A percentile compares a stretch with the other conserved stretches of the same genome.
Conservation (phyloP, 2,888 invertebrate species). For the Anarsia innoxiella region DNA sequence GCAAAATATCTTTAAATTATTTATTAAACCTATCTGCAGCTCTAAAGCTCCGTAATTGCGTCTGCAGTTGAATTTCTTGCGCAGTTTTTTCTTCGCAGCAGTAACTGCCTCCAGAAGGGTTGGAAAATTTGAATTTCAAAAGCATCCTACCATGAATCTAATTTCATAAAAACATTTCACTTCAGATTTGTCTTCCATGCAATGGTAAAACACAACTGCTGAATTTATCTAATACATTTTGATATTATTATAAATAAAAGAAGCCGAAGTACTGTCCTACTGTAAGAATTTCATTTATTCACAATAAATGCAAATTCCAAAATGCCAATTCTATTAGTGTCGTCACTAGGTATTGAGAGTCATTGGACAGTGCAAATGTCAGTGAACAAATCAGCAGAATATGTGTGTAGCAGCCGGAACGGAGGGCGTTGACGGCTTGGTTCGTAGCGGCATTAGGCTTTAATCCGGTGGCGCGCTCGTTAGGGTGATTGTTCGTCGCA, state of each 20-base stretch:
- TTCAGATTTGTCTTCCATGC: background rate
- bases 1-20: slow-evolving; percentile 1
- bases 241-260: too few species aligned
- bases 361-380: too few species aligned
- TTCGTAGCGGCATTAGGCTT: slow-evolving; percentile 66
- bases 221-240: too few species aligned
- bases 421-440: too few species aligned
- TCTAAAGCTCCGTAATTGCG: slow-evolving; percentile 7
- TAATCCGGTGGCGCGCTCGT: slow-evolving; percentile 71
- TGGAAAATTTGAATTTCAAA: slow-evolving; percentile 6
- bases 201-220: background rate
- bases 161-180: slow-evolving; percentile 13
- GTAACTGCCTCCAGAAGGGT: background rate
- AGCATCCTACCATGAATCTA: slow-evolving; percentile 18
- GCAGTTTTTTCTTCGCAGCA: slow-evolving; percentile 2
- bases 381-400: too few species aligned
- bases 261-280: too few species aligned
- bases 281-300: too few species aligned
- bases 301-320: too few species aligned
- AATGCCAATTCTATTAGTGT: too few species aligned
- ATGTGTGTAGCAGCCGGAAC: too few species aligned
- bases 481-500: slow-evolving; percentile 69
- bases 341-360: too few species aligned
- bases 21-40: background rate
- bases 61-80: slow-evolving; percentile 1